Evolutionary conservation across 2,113 vertebrate genomes (phyloP).

Genomic region (Anolis carolinensis): DNA sequence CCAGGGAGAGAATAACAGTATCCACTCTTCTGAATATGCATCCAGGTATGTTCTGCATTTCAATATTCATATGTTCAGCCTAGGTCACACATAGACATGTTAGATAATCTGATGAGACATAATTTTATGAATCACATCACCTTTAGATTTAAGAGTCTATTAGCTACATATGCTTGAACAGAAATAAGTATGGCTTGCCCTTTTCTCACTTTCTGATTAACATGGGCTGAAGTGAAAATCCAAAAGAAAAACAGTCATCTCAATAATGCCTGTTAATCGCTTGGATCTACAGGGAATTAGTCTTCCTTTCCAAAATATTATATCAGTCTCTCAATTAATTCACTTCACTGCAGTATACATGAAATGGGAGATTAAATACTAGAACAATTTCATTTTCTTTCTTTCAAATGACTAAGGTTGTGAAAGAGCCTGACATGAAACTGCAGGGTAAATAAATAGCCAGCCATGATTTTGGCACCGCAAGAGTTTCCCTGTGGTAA

Average conservation of each 20-base stretch:
- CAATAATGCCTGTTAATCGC: slow-evolving; percentile 2
- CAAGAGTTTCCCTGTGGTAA: no score
- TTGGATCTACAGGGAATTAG: slow-evolving; percentile 1
- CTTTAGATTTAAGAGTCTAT: not conserved
- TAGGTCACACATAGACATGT: not conserved
- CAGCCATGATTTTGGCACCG: not conserved
- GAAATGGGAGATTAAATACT: not conserved
- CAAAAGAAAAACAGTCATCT: slow-evolving; percentile 3
- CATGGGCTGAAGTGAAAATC: slow-evolving; percentile 3
- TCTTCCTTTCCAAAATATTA: slow-evolving; percentile 2
- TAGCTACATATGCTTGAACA: not conserved
- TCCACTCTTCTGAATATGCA: not conserved
- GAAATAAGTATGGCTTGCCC: slow-evolving; percentile 6
- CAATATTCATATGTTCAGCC: not conserved
- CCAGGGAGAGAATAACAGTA: not conserved
- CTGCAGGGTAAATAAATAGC: not conserved
- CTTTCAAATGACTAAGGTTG: not conserved
- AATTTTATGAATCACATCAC: not conserved
- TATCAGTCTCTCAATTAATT: not conserved
- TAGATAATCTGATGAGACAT: not conserved
- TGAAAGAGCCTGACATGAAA: not conserved
- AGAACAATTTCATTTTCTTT: not conserved
- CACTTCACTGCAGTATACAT: not conserved
- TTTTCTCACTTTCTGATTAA: slow-evolving; percentile 7
- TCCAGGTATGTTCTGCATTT: not conserved